Conservation (phyloP, 1,140 invertebrate genomes). For the Phymastichus coffea region DNA sequence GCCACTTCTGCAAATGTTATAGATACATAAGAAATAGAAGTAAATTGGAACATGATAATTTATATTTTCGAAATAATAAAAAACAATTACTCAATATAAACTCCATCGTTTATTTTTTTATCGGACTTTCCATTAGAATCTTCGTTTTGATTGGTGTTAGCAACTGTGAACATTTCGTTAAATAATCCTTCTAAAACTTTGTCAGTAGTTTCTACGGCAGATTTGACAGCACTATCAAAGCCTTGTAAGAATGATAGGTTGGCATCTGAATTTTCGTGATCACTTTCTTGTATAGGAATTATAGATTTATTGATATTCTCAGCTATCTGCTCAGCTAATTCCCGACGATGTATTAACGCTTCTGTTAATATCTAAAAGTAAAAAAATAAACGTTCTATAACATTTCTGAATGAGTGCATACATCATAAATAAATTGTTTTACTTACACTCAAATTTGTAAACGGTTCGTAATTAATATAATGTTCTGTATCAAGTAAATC, state of each 20-base stretch:
- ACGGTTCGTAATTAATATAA: slow-evolving; percentile 43
- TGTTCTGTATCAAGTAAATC: slow-evolving; percentile 41
- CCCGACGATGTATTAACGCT: slow-evolving; percentile 49
- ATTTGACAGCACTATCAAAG: slow-evolving; percentile 49
- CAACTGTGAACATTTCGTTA: slow-evolving; percentile 45
- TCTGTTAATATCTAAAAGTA: slow-evolving; percentile 45
- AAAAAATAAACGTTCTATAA: slow-evolving; percentile 1
- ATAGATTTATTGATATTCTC: slow-evolving; percentile 57
- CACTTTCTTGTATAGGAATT: slow-evolving; percentile 35
- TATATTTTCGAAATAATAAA: too few species aligned
- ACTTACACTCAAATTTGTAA: slow-evolving; percentile 53
- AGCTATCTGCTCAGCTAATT: slow-evolving; percentile 56
- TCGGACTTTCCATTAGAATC: slow-evolving; percentile 32
- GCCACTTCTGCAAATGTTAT: background rate
- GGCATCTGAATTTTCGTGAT: slow-evolving; percentile 31
- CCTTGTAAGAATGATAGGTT: slow-evolving; percentile 50
- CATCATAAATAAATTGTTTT: background rate
- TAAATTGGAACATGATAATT: too few species aligned
- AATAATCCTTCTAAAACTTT: slow-evolving; percentile 53
- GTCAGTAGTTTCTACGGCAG: slow-evolving; percentile 50
- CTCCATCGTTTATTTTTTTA: background rate
- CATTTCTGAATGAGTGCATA: background rate
- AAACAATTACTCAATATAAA: background rate
- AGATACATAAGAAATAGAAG: too few species aligned
- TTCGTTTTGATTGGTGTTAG: slow-evolving; percentile 46